Evolutionary conservation across 2,888 invertebrate genomes (phyloP), one percentile per base, ranked within the genome.

Genomic region (Catocala nupta): DNA sequence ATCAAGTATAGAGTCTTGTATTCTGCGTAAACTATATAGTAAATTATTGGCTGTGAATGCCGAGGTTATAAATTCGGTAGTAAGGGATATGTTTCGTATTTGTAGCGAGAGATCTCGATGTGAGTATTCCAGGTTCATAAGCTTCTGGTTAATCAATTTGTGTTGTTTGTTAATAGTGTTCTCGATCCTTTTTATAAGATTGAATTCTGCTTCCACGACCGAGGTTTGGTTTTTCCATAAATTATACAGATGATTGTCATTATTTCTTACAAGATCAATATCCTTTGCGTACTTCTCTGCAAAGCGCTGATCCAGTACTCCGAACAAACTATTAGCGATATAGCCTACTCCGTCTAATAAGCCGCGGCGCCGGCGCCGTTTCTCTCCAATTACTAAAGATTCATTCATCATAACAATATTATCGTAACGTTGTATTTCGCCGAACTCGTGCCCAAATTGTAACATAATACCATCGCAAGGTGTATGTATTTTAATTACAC

Each of bases 241-340:
- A 33, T 1, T 9, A 4, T 0, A 12, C 33, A 1, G 57, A 7
- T 42, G 57, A 61, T 9, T 62, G 34, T 61, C 48, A 16, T 62
- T 65, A 9, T 51, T 10, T 49, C 8, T 33, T 7, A 65, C 55
- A 7, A 63, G 49, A 8, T 34, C 45, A 13, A 67, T 70, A n/a
- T 63, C 65, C n/a, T 58, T 45, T 16, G 59, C 52, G 45, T 70
- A 70, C 47, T 59, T 45, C 25, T 68, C 60, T 2, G 70, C 68
- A 16, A 68, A 68, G 16, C 49, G 54, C 13, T 61, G 54, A 49
- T 72, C 70, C 9, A 72, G 43, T 0, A 72, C 64, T 11, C 70
- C 70, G 39, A 73, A 73, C 12, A 73, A 48, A 12, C 54, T 60
- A 25, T 68, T 68, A 0, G 68, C 72, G 4, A 72, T 5, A 42